These are phyloP conservation scores for Gerris lacustris DNA, from an alignment of 2,888 invertebrate species.

Conservation along the genomic window DNA sequence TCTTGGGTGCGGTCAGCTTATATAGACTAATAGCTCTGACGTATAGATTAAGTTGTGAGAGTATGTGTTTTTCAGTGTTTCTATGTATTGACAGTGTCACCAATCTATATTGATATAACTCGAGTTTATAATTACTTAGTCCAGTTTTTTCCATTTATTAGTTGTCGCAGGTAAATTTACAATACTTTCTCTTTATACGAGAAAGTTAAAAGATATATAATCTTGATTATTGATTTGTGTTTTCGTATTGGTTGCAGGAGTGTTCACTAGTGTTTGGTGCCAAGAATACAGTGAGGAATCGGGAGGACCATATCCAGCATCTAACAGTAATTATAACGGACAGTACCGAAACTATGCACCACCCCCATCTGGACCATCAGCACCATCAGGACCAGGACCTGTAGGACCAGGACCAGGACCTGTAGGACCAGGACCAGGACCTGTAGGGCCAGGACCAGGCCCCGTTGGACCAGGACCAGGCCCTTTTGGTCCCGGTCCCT, in stretches of 20 bases:
- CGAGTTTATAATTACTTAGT: too few species aligned
- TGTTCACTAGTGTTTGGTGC: background rate
- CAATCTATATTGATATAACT: too few species aligned
- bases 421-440: constrained; percentile 10
- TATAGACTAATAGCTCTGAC: too few species aligned
- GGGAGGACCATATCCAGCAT: background rate
- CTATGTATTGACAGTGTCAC: too few species aligned
- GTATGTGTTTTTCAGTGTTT: too few species aligned
- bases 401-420: constrained; percentile 1
- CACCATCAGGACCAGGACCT: constrained; percentile 2
- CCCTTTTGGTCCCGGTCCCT: background rate
- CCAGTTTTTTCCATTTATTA: too few species aligned
- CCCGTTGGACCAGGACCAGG: constrained; percentile 9
- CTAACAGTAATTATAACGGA: background rate
- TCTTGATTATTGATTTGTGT: too few species aligned
- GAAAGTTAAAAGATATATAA: too few species aligned
- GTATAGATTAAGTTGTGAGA: too few species aligned
- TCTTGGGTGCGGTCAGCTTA: too few species aligned
- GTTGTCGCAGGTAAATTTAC: too few species aligned
- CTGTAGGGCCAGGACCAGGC: background rate
- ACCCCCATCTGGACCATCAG: background rate
- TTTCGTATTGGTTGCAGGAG: background rate
- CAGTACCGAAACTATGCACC: background rate
- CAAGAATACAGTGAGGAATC: background rate
- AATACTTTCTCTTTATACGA: too few species aligned